Percentiles rank a stretch among this genome's conserved stretches.
phyloP scores from a whole-genome alignment of 2,888 invertebrate species.

The Melitaea athalia region DNA sequence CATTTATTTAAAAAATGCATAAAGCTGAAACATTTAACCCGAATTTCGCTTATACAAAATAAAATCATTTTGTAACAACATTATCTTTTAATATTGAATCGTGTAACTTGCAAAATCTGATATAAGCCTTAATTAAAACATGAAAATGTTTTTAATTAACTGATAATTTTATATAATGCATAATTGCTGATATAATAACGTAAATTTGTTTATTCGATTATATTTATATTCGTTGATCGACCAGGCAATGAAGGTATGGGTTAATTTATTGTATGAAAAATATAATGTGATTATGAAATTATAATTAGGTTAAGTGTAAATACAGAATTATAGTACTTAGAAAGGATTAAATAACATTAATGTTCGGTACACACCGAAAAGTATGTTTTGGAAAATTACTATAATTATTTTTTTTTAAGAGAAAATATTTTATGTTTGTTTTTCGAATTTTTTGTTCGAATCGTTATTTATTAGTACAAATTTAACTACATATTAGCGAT shows the following conservation, averaged over 20 bases:
- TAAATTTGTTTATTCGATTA: conserved; percentile 9
- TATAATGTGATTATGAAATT: no score
- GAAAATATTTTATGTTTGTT: no score
- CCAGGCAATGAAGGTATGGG: conserved; percentile 16
- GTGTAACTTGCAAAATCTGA: conserved; percentile 28
- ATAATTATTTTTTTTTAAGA: no score
- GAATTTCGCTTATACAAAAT: neutral
- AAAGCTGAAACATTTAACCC: conserved; percentile 6
- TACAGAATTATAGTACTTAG: no score
- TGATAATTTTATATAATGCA: conserved; percentile 27
- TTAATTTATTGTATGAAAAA: conserved; percentile 4
- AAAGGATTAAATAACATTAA: no score
- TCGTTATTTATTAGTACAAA: no score
- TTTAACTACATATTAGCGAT: no score
- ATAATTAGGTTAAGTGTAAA: no score
- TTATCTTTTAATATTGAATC: conserved; percentile 13
- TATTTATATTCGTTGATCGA: conserved; percentile 13
- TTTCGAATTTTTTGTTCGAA: no score
- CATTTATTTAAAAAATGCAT: neutral
- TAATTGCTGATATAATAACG: conserved; percentile 5
- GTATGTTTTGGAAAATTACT: no score
- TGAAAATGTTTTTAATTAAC: conserved; percentile 30
- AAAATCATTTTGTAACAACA: neutral
- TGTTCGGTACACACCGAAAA: no score
- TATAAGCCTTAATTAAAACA: conserved; percentile 38